These are phyloP conservation scores for Abramis brama DNA, from an alignment of 2,113 vertebrate species.

Conservation along the genomic window DNA sequence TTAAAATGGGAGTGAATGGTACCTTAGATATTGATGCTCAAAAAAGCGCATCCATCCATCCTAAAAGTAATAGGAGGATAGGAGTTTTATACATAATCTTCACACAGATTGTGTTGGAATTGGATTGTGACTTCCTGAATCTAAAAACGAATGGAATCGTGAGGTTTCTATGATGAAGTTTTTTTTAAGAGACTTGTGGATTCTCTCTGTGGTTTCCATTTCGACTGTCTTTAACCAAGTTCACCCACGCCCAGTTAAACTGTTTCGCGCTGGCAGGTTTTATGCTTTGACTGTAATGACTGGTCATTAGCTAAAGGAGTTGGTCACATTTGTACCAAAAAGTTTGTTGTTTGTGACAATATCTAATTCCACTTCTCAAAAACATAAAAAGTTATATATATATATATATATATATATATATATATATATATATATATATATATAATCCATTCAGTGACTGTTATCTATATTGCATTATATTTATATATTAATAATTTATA, in stretches of 20 bases:
- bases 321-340: not conserved
- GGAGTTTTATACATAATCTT: not conserved
- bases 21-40: too few species aligned
- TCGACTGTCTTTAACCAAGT: not conserved
- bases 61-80: not conserved
- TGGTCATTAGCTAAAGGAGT: not conserved
- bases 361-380: not conserved
- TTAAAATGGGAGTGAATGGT: too few species aligned
- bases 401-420: too few species aligned
- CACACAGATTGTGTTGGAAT: not conserved
- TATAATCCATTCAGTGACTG: not conserved
- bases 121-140: not conserved
- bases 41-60: too few species aligned
- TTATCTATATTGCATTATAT: too few species aligned
- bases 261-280: not conserved
- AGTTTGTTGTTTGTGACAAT: not conserved
- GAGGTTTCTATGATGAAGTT: not conserved
- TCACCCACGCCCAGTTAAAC: not conserved
- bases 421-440: not conserved
- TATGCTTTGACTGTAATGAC: not conserved
- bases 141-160: not conserved
- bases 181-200: not conserved
- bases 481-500: too few species aligned
- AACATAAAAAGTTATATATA: not conserved
- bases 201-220: not conserved